phyloP scores from a whole-genome alignment of 2,113 vertebrate genomes.

The Pituophis catenifer region DNA sequence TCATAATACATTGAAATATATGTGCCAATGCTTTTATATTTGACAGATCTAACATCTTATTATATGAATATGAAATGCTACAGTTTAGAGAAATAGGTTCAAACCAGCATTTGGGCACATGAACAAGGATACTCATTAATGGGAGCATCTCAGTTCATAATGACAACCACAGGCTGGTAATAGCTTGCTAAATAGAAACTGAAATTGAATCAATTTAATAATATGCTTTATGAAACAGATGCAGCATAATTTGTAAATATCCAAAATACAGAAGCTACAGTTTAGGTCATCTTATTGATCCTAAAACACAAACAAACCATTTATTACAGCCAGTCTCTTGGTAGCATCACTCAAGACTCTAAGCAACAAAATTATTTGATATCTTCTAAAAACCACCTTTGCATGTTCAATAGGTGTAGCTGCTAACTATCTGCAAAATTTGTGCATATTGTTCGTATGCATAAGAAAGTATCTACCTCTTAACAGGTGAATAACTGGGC shows the following conservation, averaged over 20 bases:
- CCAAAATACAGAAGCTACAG: not conserved
- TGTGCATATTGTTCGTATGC: not conserved
- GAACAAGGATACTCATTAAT: not conserved
- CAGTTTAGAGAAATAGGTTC: not conserved
- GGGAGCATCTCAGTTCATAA: not conserved
- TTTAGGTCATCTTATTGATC: not conserved
- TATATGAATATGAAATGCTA: not conserved
- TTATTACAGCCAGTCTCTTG: not conserved
- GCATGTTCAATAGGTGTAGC: not conserved
- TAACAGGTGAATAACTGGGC: not conserved
- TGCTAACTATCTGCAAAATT: not conserved
- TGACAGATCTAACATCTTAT: not conserved
- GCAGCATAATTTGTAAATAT: not conserved
- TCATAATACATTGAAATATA: not conserved
- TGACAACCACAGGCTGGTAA: not conserved
- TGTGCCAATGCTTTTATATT: not conserved
- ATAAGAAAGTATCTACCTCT: not conserved
- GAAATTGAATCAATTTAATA: not conserved
- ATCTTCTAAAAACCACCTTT: not conserved
- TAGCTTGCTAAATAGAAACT: too few relatives aligned
- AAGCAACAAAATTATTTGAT: not conserved
- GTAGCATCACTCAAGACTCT: not conserved
- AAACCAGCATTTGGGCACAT: not conserved
- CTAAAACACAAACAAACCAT: not conserved
- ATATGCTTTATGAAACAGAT: not conserved